Base-by-base conservation (phyloP, 2,113 vertebrate species). In the Eidolon helvum region DNA sequence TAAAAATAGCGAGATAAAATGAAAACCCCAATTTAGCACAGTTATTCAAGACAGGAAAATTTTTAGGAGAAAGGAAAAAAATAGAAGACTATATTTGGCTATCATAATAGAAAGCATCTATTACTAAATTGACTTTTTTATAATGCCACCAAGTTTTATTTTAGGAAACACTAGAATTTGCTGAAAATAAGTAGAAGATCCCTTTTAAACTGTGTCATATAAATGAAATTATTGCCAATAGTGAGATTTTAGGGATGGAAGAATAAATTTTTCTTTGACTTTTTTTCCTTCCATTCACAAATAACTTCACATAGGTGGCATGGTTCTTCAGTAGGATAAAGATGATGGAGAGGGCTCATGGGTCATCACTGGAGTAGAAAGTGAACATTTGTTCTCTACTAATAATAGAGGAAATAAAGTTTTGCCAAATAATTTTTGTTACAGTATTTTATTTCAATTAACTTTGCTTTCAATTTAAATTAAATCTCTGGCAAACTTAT, bases 361-460 rank as follows among this genome's bases (percentile, higher is more conserved):
- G 10, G 5, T 84, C 26, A 30, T 63, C 7, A 45, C 22, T 57
- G 43, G 24, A 18, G 8, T 19, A 48, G 63, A 65, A 63, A 77
- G 40, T 69, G 55, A 35, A 63, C 71, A 55, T 48, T 38, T 22
- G 14, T 33, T 83, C 15, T 91, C 11, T 21, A 15, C 21, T 63
- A 85, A 15, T 43, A 72, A 80, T 3, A 78, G 33, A 74, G 83
- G 33, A 97, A 90, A 77, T 88, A 50, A 90, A 91, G 45, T 90
- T 88, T 90, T 95, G 88, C 63, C 91, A 93, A 80, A 71, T 71
- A 77, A 75, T 61, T 94, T 97, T 69, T 93, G 50, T 50, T 77
- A 33, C 30, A 63, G 35, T 91, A 78, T 97, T 95, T 97, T 85
- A 83, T 90, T 88, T 92, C 61, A 53, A 85, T n/a, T 66, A 90